phyloP scores from a whole-genome alignment of 2,888 invertebrate genomes.

The Pandemis corylana region DNA sequence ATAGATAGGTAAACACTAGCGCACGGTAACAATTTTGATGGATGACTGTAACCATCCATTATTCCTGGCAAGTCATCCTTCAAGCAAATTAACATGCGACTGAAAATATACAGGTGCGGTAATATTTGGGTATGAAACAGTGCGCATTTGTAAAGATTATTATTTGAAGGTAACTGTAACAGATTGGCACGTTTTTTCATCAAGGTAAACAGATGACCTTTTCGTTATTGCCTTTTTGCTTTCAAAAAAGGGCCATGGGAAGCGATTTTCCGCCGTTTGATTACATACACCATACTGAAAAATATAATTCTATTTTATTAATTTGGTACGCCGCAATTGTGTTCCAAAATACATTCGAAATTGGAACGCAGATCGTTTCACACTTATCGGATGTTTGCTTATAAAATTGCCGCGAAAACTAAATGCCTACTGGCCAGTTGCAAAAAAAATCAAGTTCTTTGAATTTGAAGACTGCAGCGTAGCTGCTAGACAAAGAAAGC shows the following conservation, averaged over 20 bases:
- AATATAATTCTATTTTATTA: neutral
- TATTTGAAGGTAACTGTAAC: constrained; percentile 9
- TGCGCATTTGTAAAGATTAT: constrained; percentile 11
- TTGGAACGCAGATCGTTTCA: too few species aligned
- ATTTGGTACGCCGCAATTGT: too few species aligned
- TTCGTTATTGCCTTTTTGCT: neutral
- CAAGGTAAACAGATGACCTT: constrained; percentile 3
- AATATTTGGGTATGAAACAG: neutral
- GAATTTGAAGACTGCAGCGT: too few species aligned
- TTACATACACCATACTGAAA: neutral
- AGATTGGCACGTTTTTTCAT: constrained; percentile 8
- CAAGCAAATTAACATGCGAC: neutral
- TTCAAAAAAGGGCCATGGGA: neutral
- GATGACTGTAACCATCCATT: constrained; percentile 5
- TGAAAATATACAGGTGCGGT: constrained; percentile 1
- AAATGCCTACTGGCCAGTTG: too few species aligned
- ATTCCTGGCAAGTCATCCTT: constrained; percentile 6
- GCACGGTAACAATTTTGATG: neutral
- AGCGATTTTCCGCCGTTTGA: neutral
- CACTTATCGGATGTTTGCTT: too few species aligned
- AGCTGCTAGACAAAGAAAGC: too few species aligned
- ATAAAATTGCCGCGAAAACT: too few species aligned
- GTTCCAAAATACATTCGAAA: too few species aligned
- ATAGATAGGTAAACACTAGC: neutral
- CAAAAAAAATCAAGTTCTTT: too few species aligned